Conservation (phyloP, 2,113 vertebrate species). For the Ceyx cyanopectus region DNA sequence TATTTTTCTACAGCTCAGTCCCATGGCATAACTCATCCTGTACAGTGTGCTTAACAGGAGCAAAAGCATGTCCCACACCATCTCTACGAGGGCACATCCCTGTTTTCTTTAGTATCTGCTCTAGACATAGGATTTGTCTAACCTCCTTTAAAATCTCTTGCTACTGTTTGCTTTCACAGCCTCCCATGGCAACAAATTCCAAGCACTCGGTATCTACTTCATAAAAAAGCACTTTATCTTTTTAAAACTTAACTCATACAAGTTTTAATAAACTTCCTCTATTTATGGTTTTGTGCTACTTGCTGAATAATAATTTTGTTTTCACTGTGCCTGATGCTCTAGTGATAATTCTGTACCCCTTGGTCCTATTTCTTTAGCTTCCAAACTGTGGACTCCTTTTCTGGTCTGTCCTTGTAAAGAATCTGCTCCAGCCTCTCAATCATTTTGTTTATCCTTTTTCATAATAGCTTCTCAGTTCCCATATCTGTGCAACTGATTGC, state of each 20-base stretch:
- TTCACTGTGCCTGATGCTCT: neutral
- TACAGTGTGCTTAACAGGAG: neutral
- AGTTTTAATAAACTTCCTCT: neutral
- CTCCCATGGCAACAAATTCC: neutral
- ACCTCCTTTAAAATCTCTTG: neutral
- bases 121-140: neutral
- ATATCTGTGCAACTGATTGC: neutral
- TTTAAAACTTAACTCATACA: neutral
- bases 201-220: neutral
- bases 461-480: neutral
- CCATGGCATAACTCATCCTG: rapidly evolving
- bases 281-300: neutral
- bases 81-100: neutral
- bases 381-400: neutral
- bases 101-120: neutral
- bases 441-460: neutral
- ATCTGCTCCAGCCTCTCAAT: neutral
- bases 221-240: neutral
- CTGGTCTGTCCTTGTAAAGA: neutral
- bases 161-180: neutral
- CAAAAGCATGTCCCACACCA: neutral
- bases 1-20: neutral
- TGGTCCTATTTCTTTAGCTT: neutral
- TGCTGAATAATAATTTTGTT: neutral
- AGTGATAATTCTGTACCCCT: neutral